phyloP scores from a whole-genome alignment of 2,113 vertebrate genomes.

The Trichomycterus rosablanca region DNA sequence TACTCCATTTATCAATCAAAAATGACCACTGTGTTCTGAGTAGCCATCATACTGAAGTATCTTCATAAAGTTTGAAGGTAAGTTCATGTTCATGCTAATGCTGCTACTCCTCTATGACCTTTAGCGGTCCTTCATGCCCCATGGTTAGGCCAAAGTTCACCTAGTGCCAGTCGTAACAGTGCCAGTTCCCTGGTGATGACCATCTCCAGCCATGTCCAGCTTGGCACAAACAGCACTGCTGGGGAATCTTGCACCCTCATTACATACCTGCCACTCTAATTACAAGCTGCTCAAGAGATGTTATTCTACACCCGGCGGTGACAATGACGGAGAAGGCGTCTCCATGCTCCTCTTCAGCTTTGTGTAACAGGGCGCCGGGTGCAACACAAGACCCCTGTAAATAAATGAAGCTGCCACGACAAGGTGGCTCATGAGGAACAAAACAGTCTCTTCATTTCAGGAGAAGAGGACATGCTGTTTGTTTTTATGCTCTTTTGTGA shows the following conservation, averaged over 20 bases:
- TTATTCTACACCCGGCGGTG: conserved; percentile 72
- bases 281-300: conserved; percentile 76
- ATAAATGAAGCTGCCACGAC: conserved; percentile 62
- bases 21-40: too few species aligned
- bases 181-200: conserved; percentile 25
- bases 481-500: too few species aligned
- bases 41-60: too few species aligned
- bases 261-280: conserved; percentile 78
- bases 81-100: too few species aligned
- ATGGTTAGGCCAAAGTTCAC: too few species aligned
- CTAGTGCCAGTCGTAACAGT: not conserved
- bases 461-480: too few species aligned
- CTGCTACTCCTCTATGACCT: too few species aligned
- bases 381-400: conserved; percentile 68
- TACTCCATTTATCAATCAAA: too few species aligned
- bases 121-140: too few species aligned
- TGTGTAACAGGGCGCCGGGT: conserved; percentile 52
- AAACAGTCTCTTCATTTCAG: conserved; percentile 38
- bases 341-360: conserved; percentile 57
- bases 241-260: conserved; percentile 79
- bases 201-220: conserved; percentile 56
- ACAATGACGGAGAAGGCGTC: conserved; percentile 69
- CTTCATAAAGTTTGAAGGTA: too few species aligned
- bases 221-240: conserved; percentile 62
- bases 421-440: conserved; percentile 41